These are phyloP conservation scores for Erebia epiphron DNA, from an alignment of 2,888 invertebrate genomes.

Conservation along the genomic window DNA sequence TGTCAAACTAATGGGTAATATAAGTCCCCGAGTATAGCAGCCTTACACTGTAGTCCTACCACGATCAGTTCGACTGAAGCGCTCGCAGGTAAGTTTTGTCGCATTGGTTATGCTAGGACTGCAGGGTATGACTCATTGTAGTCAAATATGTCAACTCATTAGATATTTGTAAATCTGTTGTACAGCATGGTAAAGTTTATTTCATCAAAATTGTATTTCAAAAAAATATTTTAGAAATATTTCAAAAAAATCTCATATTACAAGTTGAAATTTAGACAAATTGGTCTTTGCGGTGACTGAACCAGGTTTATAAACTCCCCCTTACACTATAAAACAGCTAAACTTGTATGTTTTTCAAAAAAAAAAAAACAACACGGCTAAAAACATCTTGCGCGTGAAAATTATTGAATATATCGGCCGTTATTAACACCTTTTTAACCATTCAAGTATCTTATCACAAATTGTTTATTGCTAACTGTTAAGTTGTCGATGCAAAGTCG, in stretches of 20 bases:
- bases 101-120: no score
- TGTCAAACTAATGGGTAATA: no score
- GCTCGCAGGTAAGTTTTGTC: no score
- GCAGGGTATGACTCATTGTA: no score
- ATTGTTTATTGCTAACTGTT: constrained; percentile 74
- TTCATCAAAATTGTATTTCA: constrained; percentile 1
- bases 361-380: constrained; percentile 35
- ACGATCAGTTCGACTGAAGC: no score
- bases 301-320: constrained; percentile 10
- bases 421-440: constrained; percentile 41
- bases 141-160: no score
- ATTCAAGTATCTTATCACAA: constrained; percentile 68
- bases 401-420: constrained; percentile 50
- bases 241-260: no score
- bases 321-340: constrained; percentile 25
- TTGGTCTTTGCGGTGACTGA: background rate
- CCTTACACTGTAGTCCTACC: no score
- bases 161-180: no score
- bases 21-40: no score
- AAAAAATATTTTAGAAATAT: no score
- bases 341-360: constrained; percentile 4
- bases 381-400: constrained; percentile 62
- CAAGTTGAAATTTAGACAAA: no score
- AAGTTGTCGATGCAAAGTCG: constrained; percentile 52
- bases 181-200: background rate